Evolutionary conservation across 92 coral and sea anemone genomes (phyloP).

Genomic region (Meandrina meandrites): DNA sequence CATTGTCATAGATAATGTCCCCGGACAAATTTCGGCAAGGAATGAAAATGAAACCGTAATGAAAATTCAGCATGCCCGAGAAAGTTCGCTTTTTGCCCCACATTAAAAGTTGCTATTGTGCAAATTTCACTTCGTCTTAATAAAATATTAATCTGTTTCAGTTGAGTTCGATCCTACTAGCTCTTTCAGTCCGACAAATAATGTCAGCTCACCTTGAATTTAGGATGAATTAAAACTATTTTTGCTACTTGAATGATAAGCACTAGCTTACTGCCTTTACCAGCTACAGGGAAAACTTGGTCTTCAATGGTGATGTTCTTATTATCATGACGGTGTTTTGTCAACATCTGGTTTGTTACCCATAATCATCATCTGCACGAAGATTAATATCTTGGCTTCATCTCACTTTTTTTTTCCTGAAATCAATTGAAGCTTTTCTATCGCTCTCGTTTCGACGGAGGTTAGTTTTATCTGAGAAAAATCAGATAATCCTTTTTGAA

Average conservation of each 20-base stretch:
- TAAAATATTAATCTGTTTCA: neutral
- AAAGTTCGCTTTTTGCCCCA: neutral
- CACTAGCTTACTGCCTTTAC: too few species aligned
- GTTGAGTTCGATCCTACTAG: neutral
- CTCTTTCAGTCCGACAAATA: neutral
- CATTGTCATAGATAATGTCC: too few species aligned
- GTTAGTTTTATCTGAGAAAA: neutral
- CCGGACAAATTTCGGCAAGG: neutral
- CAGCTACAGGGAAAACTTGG: too few species aligned
- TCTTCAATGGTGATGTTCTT: neutral
- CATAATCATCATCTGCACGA: conserved; percentile 3
- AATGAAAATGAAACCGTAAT: too few species aligned
- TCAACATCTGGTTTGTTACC: conserved; percentile 15
- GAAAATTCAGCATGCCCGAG: neutral
- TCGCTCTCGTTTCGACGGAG: neutral
- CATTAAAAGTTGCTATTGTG: neutral
- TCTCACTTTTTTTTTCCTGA: neutral
- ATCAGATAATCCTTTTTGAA: neutral
- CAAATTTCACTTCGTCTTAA: neutral
- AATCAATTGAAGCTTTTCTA: neutral
- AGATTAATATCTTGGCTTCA: neutral
- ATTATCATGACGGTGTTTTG: neutral
- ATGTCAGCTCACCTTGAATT: neutral
- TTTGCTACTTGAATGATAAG: too few species aligned
- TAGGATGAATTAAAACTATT: neutral